Percentiles rank a stretch among this genome's conserved stretches.
These are phyloP conservation scores for Myodes glareolus DNA, from an alignment of 2,113 vertebrate genomes.

Conservation along the genomic window DNA sequence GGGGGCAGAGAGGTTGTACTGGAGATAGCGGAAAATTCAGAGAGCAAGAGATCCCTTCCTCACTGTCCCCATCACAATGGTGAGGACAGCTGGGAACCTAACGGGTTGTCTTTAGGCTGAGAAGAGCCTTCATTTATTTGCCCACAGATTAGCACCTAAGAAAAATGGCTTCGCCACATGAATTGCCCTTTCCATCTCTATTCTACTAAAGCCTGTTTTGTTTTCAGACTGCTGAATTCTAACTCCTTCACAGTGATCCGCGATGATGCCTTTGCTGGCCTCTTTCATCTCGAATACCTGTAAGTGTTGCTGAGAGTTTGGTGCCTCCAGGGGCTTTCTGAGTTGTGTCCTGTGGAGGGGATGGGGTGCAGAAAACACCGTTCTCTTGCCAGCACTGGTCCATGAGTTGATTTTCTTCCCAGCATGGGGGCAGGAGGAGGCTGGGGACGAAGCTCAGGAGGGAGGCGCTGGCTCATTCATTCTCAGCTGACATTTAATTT, in stretches of 20 bases:
- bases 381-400: conserved; percentile 27
- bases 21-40: not conserved
- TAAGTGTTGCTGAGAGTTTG: conserved; percentile 87
- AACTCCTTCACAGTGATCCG: conserved; percentile 95
- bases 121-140: not conserved
- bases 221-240: conserved; percentile 96
- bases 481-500: conserved; percentile 73
- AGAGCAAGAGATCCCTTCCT: not conserved
- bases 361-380: not conserved
- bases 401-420: conserved; percentile 44
- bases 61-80: not conserved
- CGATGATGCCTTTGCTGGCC: conserved; percentile 97
- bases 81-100: not conserved
- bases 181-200: not conserved
- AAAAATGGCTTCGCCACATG: not conserved
- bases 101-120: not conserved
- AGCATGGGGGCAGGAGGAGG: conserved; percentile 40
- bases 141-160: not conserved
- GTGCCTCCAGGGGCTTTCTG: conserved; percentile 32
- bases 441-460: conserved; percentile 22
- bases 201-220: conserved; percentile 70
- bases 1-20: not conserved
- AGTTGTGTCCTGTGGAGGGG: not conserved
- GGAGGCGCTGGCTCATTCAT: conserved; percentile 58
- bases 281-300: conserved; percentile 98